A percentile compares a stretch with the other conserved stretches of the same genome.
phyloP scores from a whole-genome alignment of 2,888 invertebrate species.

The Campopleginae sp. region DNA sequence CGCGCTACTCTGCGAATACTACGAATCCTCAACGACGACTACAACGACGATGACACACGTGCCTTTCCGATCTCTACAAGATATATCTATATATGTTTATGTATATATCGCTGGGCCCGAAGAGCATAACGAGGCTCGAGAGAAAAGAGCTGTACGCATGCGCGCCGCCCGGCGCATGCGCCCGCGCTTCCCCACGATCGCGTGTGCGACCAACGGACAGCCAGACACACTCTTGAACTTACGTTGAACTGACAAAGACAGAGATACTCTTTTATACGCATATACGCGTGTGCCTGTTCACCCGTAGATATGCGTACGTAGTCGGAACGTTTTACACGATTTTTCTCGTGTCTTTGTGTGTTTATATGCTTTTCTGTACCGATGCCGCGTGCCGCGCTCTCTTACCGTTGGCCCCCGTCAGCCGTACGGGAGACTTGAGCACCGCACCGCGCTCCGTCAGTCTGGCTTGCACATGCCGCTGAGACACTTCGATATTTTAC shows the following conservation, averaged over 20 bases:
- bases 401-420: constrained; percentile 25
- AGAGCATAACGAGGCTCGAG: constrained; percentile 48
- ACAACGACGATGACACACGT: constrained; percentile 68
- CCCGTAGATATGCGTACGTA: neutral
- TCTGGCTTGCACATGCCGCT: constrained; percentile 57
- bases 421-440: constrained; percentile 33
- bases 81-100: constrained; percentile 46
- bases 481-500: neutral
- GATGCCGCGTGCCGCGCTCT: constrained; percentile 25
- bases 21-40: constrained; percentile 73
- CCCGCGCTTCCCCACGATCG: constrained; percentile 51
- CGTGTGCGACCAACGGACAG: constrained; percentile 33
- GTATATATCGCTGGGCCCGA: neutral
- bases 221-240: constrained; percentile 10
- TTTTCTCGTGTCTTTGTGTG: constrained; percentile 54
- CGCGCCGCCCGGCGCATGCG: constrained; percentile 61
- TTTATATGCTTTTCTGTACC: constrained; percentile 24
- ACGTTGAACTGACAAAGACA: constrained; percentile 29
- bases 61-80: constrained; percentile 66
- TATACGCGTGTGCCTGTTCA: neutral
- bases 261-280: constrained; percentile 4
- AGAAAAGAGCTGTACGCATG: constrained; percentile 12
- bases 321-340: constrained; percentile 32
- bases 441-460: constrained; percentile 27
- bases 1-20: constrained; percentile 82